A percentile compares a stretch with the other conserved stretches of the same genome.
Evolutionary conservation across 2,888 invertebrate genomes (phyloP).

Genomic region (Diloba caeruleocephala): DNA sequence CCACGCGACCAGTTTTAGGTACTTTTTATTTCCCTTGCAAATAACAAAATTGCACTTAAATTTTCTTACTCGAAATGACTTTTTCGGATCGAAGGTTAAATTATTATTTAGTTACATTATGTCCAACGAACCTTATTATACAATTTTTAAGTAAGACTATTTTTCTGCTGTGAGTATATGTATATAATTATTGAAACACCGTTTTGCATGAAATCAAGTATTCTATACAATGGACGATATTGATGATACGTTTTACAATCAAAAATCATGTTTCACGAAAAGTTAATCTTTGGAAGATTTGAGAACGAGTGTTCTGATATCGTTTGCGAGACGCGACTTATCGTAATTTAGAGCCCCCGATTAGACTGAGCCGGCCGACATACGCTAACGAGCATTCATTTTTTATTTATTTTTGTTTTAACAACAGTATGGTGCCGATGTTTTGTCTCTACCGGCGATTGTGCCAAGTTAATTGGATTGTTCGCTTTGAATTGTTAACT

Average conservation of each 20-base stretch:
- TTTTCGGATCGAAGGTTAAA: slow-evolving; percentile 64
- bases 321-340: slow-evolving; percentile 81
- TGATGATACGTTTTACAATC: slow-evolving; percentile 71
- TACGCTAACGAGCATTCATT: slow-evolving; percentile 86
- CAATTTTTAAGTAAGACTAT: too few species aligned
- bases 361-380: slow-evolving; percentile 83
- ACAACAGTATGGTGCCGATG: slow-evolving; percentile 81
- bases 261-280: slow-evolving; percentile 75
- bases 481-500: slow-evolving; percentile 66
- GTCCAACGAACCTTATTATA: slow-evolving; percentile 17
- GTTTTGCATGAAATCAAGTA: too few species aligned
- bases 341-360: slow-evolving; percentile 87
- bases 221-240: slow-evolving; percentile 30
- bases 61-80: slow-evolving; percentile 57
- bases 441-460: slow-evolving; percentile 83
- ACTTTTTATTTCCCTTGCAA: slow-evolving; percentile 68
- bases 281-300: slow-evolving; percentile 79
- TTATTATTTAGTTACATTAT: slow-evolving; percentile 36
- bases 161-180: too few species aligned
- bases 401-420: slow-evolving; percentile 81
- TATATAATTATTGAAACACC: too few species aligned
- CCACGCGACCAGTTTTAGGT: slow-evolving; percentile 64
- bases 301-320: slow-evolving; percentile 85
- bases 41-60: slow-evolving; percentile 67
- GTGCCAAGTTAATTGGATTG: slow-evolving; percentile 84